Percentiles rank a stretch among this genome's conserved stretches.
These are phyloP conservation scores for Drosophila limbata DNA, from an alignment of 2,888 invertebrate species.

Conservation along the genomic window DNA sequence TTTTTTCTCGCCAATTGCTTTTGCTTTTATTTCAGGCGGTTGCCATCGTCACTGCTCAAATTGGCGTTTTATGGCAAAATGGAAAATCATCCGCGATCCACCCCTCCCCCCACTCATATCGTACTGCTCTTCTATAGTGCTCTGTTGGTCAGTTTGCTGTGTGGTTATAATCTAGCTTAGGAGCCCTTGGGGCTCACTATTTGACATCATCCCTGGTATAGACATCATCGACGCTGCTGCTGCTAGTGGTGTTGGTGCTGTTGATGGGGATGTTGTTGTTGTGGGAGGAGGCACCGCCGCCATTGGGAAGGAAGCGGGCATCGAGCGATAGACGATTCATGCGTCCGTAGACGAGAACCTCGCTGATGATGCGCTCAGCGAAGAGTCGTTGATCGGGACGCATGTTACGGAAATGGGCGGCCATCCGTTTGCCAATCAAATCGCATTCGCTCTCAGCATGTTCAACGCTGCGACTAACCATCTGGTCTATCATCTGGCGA, in stretches of 20 bases:
- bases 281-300: not conserved
- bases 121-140: not conserved
- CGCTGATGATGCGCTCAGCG: slow-evolving; percentile 67
- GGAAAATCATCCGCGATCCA: not conserved
- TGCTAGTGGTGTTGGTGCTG: not conserved
- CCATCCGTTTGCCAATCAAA: slow-evolving; percentile 66
- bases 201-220: slow-evolving; percentile 22
- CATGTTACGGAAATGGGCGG: slow-evolving; percentile 69
- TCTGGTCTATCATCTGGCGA: slow-evolving; percentile 35
- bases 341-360: slow-evolving; percentile 66
- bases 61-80: slow-evolving; percentile 37
- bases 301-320: slow-evolving; percentile 55
- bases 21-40: slow-evolving; percentile 27
- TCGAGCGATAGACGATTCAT: slow-evolving; percentile 64
- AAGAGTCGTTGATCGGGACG: slow-evolving; percentile 65
- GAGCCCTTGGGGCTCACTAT: slow-evolving; percentile 1
- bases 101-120: too few species aligned
- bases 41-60: slow-evolving; percentile 34
- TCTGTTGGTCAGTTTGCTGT: not conserved
- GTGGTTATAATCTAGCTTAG: slow-evolving; percentile 1
- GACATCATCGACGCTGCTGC: slow-evolving; percentile 3
- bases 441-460: slow-evolving; percentile 63
- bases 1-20: slow-evolving; percentile 15
- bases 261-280: not conserved
- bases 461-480: slow-evolving; percentile 23